Evolutionary conservation across 2,113 vertebrate genomes (phyloP), one percentile per base, ranked within the genome.

Genomic region (Cnemophilus loriae): DNA sequence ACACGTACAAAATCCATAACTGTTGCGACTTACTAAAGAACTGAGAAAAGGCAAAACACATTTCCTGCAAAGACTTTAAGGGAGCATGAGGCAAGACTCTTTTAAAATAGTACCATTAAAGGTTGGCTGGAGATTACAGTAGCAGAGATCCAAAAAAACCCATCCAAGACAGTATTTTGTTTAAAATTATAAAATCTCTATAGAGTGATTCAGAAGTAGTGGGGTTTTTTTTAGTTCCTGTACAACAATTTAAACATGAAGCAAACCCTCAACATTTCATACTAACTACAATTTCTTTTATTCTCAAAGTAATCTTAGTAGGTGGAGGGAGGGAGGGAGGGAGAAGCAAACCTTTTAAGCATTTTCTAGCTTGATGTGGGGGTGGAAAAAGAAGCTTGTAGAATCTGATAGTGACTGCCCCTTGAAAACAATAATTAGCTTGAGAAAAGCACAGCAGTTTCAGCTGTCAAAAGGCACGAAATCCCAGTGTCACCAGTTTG

Each of bases 371-470:
- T 93, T 80, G 92, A 84, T 89, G 90, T 94, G 65, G 59, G 84
- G 77, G 76, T 93, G 86, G 94, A 90, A 97, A 93, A 63, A 90
- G 80, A 91, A 95, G 82, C 77, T 93, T 95, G 49, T 90, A 93
- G 93, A 94, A 91, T 96, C 81, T 96, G 89, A 95, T 84, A 95
- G 85, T 85, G 87, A 95, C 93, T 97, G 82, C 39, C 86, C 76
- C 84, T 97, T 61, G 87, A 98, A 98, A 97, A 97, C 91, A 98
- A 95, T 97, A 97, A 97, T 97, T 97, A 97, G 86, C 87, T 96
- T 55, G 46, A 93, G 90, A 96, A 96, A 97, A 87, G 74, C 77
- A 87, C 79, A 88, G 87, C 84, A 88, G 75, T 94, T 95, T 95
- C 67, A 96, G 94, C 96, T 96, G 94, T 96, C 96, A 97, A 93